These are phyloP conservation scores for Macrotus californicus DNA, from an alignment of 2,113 vertebrate genomes.

Conservation along the genomic window DNA sequence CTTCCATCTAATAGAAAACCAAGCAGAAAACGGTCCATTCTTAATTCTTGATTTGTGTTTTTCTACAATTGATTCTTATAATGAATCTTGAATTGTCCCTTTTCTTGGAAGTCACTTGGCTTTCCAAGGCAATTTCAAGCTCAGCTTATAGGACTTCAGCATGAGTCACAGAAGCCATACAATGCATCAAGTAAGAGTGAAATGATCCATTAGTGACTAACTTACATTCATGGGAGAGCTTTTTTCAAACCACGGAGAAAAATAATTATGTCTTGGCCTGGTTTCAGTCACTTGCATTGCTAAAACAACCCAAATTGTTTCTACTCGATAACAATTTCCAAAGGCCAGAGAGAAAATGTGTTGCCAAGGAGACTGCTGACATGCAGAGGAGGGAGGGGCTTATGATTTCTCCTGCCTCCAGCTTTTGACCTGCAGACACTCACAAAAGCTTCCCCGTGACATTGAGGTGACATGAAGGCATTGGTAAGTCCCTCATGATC, in stretches of 20 bases:
- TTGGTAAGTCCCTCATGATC: neutral
- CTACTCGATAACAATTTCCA: neutral
- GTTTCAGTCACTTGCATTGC: constrained; percentile 25
- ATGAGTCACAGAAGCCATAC: neutral
- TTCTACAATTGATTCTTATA: neutral
- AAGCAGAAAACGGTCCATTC: constrained; percentile 12
- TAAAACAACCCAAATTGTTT: constrained; percentile 14
- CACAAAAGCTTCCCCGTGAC: neutral
- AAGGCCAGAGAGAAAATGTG: constrained; percentile 41
- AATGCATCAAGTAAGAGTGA: neutral
- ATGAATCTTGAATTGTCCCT: constrained; percentile 13
- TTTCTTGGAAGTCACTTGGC: neutral
- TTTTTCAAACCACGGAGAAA: neutral
- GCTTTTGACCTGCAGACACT: neutral
- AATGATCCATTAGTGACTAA: neutral
- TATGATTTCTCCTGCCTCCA: neutral
- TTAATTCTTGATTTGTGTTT: neutral
- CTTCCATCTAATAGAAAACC: constrained; percentile 17
- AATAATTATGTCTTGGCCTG: neutral
- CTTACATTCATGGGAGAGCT: neutral
- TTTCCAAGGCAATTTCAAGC: constrained; percentile 39
- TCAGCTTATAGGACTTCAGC: neutral
- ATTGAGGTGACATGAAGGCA: neutral
- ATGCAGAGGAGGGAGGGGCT: neutral
- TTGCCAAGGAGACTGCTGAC: constrained; percentile 49